Evolutionary conservation across 92 coral and sea anemone species (phyloP), one percentile per base, ranked within the genome.

Genomic region (Epizoanthus scotinus): DNA sequence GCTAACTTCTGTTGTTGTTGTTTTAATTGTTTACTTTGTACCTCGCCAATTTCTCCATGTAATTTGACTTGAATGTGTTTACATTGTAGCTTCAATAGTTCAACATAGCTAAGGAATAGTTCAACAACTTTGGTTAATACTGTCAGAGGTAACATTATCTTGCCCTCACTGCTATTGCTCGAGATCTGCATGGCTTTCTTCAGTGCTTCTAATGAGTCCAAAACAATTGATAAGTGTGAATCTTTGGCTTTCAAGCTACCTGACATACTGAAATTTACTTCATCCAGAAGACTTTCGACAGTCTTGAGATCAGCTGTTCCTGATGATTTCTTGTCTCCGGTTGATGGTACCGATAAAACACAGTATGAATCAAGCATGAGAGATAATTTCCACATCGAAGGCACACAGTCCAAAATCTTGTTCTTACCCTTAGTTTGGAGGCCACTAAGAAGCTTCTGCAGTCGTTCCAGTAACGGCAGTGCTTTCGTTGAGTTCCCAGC

Each of bases 1-100:
- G 60, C 70, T 15, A 67, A 60, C 78, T 84, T 92, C 55, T 90
- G 88, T 4, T 84, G 52, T 68, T 90, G 94, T 31, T 92, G 94
- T 36, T 59, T 40, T 8, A 71, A 68, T 42, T 75, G 91, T 29
- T 63, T 59, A 18, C 49, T 47, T 28, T 47, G 22, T 47, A 68
- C 68, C 25, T 69, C 77, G 52, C 26, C 28, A n/a, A 31, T 38
- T 49, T 81, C 78, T 38, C 65, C 66, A 15, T 4, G 22, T 22
- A 73, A 34, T 42, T 66, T 79, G 9, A 47, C 27, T 22, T 84
- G 74, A 59, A 67, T 70, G 24, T 36, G 71, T 21, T 63, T 67
- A 44, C 88, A 84, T 21, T 44, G 71, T 44, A 69, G 14, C 67
- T 75, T 38, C 69, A 75, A 75, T 20, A 75, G 15, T 21, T 59